phyloP scores from a whole-genome alignment of 2,797 vertebrate genomes.

The Manis crassicaudata region DNA sequence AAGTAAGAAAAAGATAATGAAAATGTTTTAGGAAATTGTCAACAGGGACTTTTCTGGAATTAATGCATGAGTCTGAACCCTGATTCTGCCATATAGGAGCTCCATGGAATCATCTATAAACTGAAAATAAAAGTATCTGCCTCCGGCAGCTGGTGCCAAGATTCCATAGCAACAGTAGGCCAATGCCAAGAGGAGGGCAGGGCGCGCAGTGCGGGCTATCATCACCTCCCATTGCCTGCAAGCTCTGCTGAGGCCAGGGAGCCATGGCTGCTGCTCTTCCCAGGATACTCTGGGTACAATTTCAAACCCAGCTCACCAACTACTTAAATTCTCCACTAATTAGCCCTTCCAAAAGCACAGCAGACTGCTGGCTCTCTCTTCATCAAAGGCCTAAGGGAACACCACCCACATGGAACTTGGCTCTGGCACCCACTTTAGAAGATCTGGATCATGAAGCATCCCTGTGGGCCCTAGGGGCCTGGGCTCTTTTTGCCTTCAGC shows the following conservation, averaged over 20 bases:
- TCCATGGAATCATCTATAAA: neutral
- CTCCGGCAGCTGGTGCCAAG: neutral
- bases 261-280: neutral
- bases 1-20: conserved; percentile 52
- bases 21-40: neutral
- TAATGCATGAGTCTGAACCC: neutral
- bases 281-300: neutral
- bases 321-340: neutral
- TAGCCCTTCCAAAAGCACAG: neutral
- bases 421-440: neutral
- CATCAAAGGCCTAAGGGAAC: neutral
- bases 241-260: neutral
- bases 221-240: neutral
- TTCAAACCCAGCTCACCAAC: neutral
- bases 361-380: neutral
- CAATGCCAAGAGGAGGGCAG: neutral
- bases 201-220: neutral
- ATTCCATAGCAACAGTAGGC: neutral
- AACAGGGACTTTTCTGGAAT: neutral
- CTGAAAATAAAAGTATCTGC: neutral
- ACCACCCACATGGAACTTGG: neutral
- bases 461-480: no score
- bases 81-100: neutral
- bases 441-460: neutral
- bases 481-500: neutral